These are phyloP conservation scores for Allygus modestus DNA, from an alignment of 2,888 invertebrate genomes.

Conservation along the genomic window DNA sequence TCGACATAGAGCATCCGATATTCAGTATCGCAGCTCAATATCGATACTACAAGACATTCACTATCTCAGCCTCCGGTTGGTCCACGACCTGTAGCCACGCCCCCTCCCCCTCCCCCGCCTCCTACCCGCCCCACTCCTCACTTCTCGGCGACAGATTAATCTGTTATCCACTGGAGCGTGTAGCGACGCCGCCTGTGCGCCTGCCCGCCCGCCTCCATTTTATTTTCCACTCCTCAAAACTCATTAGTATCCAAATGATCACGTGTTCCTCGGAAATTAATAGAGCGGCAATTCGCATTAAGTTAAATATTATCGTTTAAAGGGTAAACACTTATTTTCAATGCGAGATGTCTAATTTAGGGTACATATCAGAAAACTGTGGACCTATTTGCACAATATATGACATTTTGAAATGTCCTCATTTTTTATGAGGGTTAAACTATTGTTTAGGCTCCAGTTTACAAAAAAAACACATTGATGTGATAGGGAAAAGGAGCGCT, in stretches of 20 bases:
- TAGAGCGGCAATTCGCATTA: not conserved
- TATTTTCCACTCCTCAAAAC: not conserved
- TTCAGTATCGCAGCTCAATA: not conserved
- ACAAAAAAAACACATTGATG: no score
- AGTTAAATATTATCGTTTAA: no score
- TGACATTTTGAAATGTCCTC: no score
- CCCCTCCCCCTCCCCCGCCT: not conserved
- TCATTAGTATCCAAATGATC: not conserved
- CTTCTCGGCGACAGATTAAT: not conserved
- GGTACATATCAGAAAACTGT: no score
- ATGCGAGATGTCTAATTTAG: no score
- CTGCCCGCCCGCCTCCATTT: not conserved
- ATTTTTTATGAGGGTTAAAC: no score
- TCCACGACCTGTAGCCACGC: not conserved
- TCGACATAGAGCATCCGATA: not conserved
- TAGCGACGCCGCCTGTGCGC: not conserved
- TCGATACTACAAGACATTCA: not conserved
- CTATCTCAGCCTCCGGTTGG: constrained; percentile 14
- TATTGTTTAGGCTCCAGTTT: no score
- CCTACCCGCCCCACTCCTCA: not conserved
- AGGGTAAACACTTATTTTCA: not conserved
- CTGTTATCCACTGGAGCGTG: not conserved
- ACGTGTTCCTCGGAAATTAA: not conserved
- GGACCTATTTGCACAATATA: no score
- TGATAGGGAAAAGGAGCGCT: no score